phyloP scores from a whole-genome alignment of 1,140 invertebrate species.

The Holcopasites calliopsidis region DNA sequence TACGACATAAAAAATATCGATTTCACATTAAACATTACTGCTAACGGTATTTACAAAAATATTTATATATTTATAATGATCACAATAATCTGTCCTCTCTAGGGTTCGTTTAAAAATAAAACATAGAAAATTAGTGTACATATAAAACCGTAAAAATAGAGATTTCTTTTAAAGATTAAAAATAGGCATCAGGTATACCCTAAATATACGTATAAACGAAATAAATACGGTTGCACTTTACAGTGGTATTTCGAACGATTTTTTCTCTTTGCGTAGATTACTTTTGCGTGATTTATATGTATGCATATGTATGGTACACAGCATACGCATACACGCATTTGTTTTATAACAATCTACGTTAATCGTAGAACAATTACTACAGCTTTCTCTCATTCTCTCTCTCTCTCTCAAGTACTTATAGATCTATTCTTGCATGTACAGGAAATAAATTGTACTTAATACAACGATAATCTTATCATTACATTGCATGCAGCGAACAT shows the following conservation, averaged over 20 bases:
- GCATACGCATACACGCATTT: background rate
- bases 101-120: constrained; percentile 22
- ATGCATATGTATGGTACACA: background rate
- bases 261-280: background rate
- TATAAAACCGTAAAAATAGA: constrained; percentile 46
- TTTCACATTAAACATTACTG: constrained; percentile 12
- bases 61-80: constrained; percentile 27
- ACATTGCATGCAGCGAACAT: background rate
- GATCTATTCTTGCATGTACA: constrained; percentile 3
- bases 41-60: constrained; percentile 31
- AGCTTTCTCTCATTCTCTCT: too few species aligned
- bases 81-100: constrained; percentile 29
- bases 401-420: background rate
- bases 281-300: background rate
- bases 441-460: constrained; percentile 11
- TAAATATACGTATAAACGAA: constrained; percentile 19
- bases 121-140: constrained; percentile 11
- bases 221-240: constrained; percentile 20
- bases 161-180: constrained; percentile 31
- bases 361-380: background rate
- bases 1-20: background rate
- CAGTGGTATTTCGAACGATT: constrained; percentile 4
- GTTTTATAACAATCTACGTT: background rate
- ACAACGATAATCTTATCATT: background rate
- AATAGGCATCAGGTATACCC: constrained; percentile 16